Evolutionary conservation across 2,113 vertebrate species (phyloP), one percentile per base, ranked within the genome.

Genomic region (Origma solitaria): DNA sequence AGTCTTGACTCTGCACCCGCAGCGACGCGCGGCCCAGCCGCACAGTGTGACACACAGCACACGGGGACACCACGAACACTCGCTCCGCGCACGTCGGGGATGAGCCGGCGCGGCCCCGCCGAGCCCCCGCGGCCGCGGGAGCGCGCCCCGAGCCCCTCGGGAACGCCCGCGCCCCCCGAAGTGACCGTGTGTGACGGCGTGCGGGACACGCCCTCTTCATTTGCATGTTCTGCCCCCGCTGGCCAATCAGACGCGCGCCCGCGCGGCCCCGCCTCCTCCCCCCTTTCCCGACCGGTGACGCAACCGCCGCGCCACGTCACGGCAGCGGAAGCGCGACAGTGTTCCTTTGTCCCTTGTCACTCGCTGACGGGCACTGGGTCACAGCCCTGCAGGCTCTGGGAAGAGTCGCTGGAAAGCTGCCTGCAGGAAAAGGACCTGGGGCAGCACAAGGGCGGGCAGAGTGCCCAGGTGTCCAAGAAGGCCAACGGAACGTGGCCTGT

Each of bases 181-280:
- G n/a, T n/a, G n/a, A n/a, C n/a, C n/a, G n/a, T n/a, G n/a, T n/a
- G n/a, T n/a, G 47, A 22, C 47, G 47, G 51, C 13, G 50, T 6
- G 51, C 28, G 31, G 62, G 40, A 11, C 20, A 23, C 62, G 30
- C 62, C 38, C 38, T 28, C 45, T 17, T 64, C 10, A 30, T 87
- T 53, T 79, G 20, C 56, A 79, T 86, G 7, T 1, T 44, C 16
- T 6, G 16, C 13, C 13, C 2, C 9, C 0, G 4, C 3, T 2
- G 6, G 1, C 83, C 65, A 79, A 78, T 69, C 33, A 37, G 7
- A 25, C 2, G 4, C 27, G 14, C n/a, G 35, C n/a, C 57, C 9
- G 23, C 4, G 33, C 8, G 42, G 27, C 25, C 31, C 66, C 35
- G 27, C 20, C n/a, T 13, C 20, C 27, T 10, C 15, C 42, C 72